Base-by-base conservation (phyloP, 2,888 invertebrate species). In the Nasonovia ribisnigri region DNA sequence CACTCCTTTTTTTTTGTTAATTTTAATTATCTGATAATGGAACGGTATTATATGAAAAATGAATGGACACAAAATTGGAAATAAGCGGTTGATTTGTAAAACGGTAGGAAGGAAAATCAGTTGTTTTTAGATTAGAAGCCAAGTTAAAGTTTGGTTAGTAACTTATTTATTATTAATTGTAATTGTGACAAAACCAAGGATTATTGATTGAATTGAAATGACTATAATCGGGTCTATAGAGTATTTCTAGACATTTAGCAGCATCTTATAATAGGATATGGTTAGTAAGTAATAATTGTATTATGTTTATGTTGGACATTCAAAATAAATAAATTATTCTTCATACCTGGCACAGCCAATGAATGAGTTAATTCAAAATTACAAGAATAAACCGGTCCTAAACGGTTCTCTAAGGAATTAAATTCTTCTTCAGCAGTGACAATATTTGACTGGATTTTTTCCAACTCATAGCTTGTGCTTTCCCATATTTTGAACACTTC, bases 381-480 rank as follows among this genome's bases (percentile, higher is more conserved):
- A 84, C 46, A 57, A 48, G 60, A 93, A 95, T 98, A 99, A 46
- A 96, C 96, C 0, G 98, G 98, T 3, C 97, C 97, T 92, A 96
- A 97, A 94, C 99, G 97, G 89, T 96, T 96, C 90, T 96, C 96
- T 42, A 98, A 96, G 26, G 96, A 97, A 92, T 96, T 96, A 96
- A 97, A 98, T 96, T 99, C 99, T 95, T 98, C 97, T 86, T 96
- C 96, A 3, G 98, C 98, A 95, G 98, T 99, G 10, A 97, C 96
- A 0, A 97, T 96, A 95, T 98, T 98, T 0, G 98, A 97, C 96
- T 99, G 99, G 29, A 97, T 96, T 94, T 97, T 96, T 95, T 99
- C 99, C 92, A 99, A 96, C 95, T 97, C 97, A 95, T 98, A 99
- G 96, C 99, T 99, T 0, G 99, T 99, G 95, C 98, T 98, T 96